Evolutionary conservation across 1,140 invertebrate genomes (phyloP).

Genomic region (Gerris buenoi): DNA sequence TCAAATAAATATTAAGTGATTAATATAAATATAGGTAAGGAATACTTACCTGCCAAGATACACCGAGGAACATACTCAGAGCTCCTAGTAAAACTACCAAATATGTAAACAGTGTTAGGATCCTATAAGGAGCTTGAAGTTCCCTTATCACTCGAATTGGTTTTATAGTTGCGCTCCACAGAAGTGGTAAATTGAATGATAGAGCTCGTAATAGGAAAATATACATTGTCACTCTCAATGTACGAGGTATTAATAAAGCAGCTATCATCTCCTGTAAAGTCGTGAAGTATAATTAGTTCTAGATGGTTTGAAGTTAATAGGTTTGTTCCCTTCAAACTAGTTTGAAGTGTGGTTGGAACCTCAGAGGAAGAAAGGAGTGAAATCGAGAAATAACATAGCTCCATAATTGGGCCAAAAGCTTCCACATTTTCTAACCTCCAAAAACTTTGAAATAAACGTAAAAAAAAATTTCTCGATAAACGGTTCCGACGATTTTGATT

Average conservation of each 20-base stretch:
- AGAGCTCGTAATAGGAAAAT: neutral
- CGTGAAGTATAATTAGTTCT: too few relatives aligned
- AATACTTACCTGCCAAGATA: neutral
- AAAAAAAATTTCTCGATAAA: too few relatives aligned
- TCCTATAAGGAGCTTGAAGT: neutral
- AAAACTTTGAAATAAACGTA: too few relatives aligned
- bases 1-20: neutral
- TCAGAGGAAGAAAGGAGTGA: too few relatives aligned
- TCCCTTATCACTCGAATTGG: neutral
- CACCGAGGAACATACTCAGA: neutral
- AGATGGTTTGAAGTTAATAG: too few relatives aligned
- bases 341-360: too few relatives aligned
- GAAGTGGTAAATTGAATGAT: neutral
- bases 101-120: neutral
- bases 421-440: too few relatives aligned
- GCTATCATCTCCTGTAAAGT: neutral
- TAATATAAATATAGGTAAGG: neutral
- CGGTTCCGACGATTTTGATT: too few relatives aligned
- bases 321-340: too few relatives aligned
- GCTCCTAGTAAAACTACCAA: neutral
- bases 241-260: neutral
- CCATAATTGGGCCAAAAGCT: too few relatives aligned
- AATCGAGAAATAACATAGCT: too few relatives aligned
- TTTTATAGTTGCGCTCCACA: neutral
- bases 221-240: neutral